Evolutionary conservation across 2,113 vertebrate genomes (phyloP), one percentile per base, ranked within the genome.

Genomic region (Corythornis cristatus): DNA sequence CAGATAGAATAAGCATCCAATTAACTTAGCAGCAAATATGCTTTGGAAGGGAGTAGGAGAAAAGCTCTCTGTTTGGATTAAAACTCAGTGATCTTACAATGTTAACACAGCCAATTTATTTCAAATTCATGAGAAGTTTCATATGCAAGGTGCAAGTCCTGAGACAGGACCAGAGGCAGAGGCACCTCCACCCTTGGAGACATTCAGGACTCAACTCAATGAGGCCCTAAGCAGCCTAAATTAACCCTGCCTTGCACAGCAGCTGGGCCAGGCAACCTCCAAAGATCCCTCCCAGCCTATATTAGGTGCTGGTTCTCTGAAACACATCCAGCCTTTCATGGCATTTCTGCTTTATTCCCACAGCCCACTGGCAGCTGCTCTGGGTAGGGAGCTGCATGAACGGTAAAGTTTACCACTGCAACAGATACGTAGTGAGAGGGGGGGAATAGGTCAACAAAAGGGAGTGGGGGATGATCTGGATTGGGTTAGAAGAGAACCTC

Each of bases 401-500:
- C 3, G 1, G 43, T 7, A 17, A 60, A 51, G 74, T 43, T 87
- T 19, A 42, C 43, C 28, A 58, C 0, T 50, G 81, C 58, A 31
- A 57, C 84, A 75, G 35, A 46, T 0, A 88, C 45, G 9, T 2
- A 1, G 37, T 0, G 0, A 46, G n/a, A 46, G n/a, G 60, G 26
- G 23, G 57, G 33, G 42, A 26, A 72, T 0, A 73, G 84, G 89
- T 80, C 94, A 95, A 14, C 60, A 86, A 74, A 86, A 81, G 64
- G 46, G 67, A 94, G 73, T 9, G 22, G 33, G 73, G 68, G 53
- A 73, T 77, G 65, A 91, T 75, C 35, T 70, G 88, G 64, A 66
- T 8, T 17, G 74, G 54, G 74, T 71, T 54, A 37, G 58, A 73
- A 76, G 92, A 80, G 85, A 93, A 83, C 90, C 93, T 94, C 90